These are phyloP conservation scores for Montipora foliosa DNA, from an alignment of 64 coral and sea anemone genomes.

Conservation along the genomic window DNA sequence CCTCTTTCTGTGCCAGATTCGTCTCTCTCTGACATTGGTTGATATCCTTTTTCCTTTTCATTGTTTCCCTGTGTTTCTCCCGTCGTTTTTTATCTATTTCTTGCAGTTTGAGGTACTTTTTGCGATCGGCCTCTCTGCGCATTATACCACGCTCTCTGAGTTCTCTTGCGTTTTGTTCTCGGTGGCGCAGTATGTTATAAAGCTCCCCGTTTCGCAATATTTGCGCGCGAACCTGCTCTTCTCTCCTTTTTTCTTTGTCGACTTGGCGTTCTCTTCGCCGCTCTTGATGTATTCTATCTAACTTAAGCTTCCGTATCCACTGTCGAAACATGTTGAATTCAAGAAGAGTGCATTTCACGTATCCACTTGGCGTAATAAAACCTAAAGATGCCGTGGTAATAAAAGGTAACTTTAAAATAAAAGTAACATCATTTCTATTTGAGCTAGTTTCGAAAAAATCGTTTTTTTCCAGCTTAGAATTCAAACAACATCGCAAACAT, in stretches of 20 bases:
- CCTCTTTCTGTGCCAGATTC: constrained; percentile 42
- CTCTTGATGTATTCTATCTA: constrained; percentile 78
- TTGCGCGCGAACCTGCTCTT: constrained; percentile 21
- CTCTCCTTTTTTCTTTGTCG: constrained; percentile 56
- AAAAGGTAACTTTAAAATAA: background rate
- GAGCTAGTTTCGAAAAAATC: too few species aligned
- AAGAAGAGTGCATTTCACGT: constrained; percentile 90
- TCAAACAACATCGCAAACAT: too few species aligned
- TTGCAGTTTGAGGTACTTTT: constrained; percentile 66
- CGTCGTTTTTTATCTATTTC: constrained; percentile 53
- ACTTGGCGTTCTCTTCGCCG: constrained; percentile 33
- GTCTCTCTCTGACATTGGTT: constrained; percentile 20
- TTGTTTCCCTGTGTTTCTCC: constrained; percentile 40
- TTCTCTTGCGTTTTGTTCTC: constrained; percentile 65
- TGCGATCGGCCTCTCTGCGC: constrained; percentile 34
- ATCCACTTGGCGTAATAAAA: constrained; percentile 89
- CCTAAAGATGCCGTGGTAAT: constrained; percentile 41
- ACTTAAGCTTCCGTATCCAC: constrained; percentile 92
- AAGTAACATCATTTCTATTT: background rate
- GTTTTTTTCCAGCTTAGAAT: too few species aligned
- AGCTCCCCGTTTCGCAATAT: constrained; percentile 75
- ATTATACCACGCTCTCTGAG: constrained; percentile 11
- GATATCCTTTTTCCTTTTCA: constrained; percentile 29
- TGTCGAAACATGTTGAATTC: constrained; percentile 94
- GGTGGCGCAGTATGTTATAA: constrained; percentile 45